Evolutionary conservation across 2,888 invertebrate species (phyloP).

Genomic region (Hymenopus coronatus): DNA sequence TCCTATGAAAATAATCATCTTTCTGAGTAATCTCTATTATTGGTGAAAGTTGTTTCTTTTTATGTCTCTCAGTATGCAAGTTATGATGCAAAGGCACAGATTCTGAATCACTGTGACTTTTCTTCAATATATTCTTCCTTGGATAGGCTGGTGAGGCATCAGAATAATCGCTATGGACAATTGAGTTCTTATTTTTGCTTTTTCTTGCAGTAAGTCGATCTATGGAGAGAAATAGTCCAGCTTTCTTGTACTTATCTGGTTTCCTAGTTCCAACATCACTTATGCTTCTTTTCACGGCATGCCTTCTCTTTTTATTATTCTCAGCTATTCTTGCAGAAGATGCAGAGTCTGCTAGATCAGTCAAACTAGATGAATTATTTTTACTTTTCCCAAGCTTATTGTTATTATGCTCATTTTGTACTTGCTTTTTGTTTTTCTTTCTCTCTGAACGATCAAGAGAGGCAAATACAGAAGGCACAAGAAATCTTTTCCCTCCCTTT

Average conservation of each 20-base stretch:
- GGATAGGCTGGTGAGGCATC: constrained; percentile 11
- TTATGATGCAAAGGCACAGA: constrained; percentile 10
- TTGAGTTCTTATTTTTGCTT: background rate
- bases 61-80: constrained; percentile 48
- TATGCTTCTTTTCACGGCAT: constrained; percentile 43
- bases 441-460: background rate
- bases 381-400: background rate
- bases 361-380: constrained; percentile 19
- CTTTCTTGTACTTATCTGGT: background rate
- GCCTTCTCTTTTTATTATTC: constrained; percentile 5
- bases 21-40: constrained; percentile 74
- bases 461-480: constrained; percentile 14
- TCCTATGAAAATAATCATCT: constrained; percentile 60
- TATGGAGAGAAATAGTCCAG: constrained; percentile 19
- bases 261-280: constrained; percentile 54
- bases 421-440: background rate
- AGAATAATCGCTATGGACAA: background rate
- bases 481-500: background rate
- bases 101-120: constrained; percentile 49
- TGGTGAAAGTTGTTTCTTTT: constrained; percentile 70
- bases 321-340: constrained; percentile 17
- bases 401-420: background rate
- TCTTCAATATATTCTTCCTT: constrained; percentile 39
- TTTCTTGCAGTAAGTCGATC: constrained; percentile 16
- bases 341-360: constrained; percentile 14